These are phyloP conservation scores for Macrotrachela quadricornifera DNA, from an alignment of 1,140 invertebrate genomes.

Conservation along the genomic window DNA sequence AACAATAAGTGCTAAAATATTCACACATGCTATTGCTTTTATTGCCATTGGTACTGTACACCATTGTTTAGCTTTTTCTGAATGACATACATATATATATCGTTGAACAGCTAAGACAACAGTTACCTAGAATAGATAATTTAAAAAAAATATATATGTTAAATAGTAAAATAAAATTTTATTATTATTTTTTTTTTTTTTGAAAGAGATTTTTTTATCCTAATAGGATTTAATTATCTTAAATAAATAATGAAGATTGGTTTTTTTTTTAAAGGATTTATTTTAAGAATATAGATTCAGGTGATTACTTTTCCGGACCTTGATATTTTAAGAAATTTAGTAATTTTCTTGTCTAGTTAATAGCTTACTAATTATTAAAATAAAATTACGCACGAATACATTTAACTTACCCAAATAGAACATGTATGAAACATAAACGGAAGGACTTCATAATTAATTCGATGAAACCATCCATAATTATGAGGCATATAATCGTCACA, in stretches of 20 bases:
- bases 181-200: no score
- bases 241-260: no score
- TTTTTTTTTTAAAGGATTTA: no score
- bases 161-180: no score
- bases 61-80: constrained; percentile 55
- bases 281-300: no score
- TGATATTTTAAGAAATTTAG: no score
- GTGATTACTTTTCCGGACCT: no score
- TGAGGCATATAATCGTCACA: constrained; percentile 36
- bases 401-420: constrained; percentile 44
- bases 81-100: constrained; percentile 72
- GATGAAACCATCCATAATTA: constrained; percentile 47
- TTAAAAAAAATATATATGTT: neutral
- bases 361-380: neutral
- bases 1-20: neutral
- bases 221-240: no score
- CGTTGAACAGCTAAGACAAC: constrained; percentile 61
- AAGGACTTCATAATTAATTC: constrained; percentile 30
- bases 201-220: no score
- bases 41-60: constrained; percentile 48
- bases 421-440: constrained; percentile 73
- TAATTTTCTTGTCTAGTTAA: no score
- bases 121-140: constrained; percentile 37
- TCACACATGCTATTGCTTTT: no score
- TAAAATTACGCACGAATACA: neutral